phyloP scores from a whole-genome alignment of 2,888 invertebrate species.

The Noctua comes region DNA sequence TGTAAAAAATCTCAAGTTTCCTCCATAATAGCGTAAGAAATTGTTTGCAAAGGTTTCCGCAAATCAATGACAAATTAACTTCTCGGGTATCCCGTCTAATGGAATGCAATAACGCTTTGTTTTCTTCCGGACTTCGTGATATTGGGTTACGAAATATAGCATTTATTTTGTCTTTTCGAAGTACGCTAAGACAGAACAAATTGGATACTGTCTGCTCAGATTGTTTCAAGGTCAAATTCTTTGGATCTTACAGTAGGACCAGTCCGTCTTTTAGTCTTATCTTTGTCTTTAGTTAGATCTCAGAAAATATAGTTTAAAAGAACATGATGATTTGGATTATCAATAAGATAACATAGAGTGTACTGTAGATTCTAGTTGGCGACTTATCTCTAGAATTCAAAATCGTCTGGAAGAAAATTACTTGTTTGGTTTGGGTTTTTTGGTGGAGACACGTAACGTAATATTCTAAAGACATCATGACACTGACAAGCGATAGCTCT shows the following conservation, averaged over 20 bases:
- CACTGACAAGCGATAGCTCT: not conserved
- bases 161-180: slow-evolving; percentile 26
- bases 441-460: too few species aligned
- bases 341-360: not conserved
- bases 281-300: not conserved
- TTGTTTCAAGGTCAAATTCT: slow-evolving; percentile 14
- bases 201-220: slow-evolving; percentile 1
- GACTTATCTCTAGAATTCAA: not conserved
- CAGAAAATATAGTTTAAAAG: not conserved
- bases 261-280: not conserved
- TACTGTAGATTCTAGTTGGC: not conserved
- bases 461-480: not conserved
- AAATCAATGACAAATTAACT: slow-evolving; percentile 53
- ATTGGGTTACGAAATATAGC: slow-evolving; percentile 41
- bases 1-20: slow-evolving; percentile 22
- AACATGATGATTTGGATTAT: not conserved
- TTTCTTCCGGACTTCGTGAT: slow-evolving; percentile 34
- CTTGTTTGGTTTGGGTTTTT: not conserved
- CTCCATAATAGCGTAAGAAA: slow-evolving; percentile 20
- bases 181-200: not conserved
- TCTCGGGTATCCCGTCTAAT: slow-evolving; percentile 57
- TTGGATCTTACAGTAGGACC: not conserved
- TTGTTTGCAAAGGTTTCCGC: slow-evolving; percentile 38
- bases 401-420: not conserved
- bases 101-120: slow-evolving; percentile 61